These are phyloP conservation scores for Phenganax stokvisi DNA, from an alignment of 92 coral and sea anemone species.

Conservation along the genomic window DNA sequence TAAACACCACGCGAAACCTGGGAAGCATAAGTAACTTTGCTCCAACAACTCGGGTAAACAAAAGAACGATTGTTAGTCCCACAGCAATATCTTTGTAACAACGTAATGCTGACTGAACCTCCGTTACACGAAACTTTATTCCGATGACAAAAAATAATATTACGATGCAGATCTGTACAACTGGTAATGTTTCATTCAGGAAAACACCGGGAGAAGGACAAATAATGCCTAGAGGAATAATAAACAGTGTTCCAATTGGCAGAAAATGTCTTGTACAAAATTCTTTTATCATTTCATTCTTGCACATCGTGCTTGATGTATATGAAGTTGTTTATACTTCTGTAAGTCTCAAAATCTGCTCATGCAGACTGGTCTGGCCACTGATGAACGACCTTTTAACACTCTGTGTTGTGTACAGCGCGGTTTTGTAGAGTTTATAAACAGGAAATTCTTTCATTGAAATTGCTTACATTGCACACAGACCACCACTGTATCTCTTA, in stretches of 20 bases:
- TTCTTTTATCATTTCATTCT: neutral
- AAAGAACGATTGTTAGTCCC: no score
- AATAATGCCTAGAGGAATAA: slow-evolving; percentile 14
- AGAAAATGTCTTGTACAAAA: slow-evolving; percentile 4
- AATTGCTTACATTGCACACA: no score
- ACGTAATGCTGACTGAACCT: neutral
- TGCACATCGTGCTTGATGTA: neutral
- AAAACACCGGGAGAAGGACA: slow-evolving; percentile 10
- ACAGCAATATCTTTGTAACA: neutral
- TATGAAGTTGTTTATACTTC: neutral
- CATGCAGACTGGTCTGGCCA: no score
- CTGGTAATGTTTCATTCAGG: slow-evolving; percentile 10
- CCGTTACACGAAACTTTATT: slow-evolving; percentile 14
- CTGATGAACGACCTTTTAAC: no score
- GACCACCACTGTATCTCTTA: no score
- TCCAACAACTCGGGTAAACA: no score
- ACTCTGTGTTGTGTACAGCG: no score
- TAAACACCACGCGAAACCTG: no score
- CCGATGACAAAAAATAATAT: slow-evolving; percentile 15
- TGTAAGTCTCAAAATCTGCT: neutral
- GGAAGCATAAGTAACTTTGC: no score
- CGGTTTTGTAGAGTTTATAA: no score
- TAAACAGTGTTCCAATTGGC: slow-evolving; percentile 5
- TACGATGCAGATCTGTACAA: slow-evolving; percentile 2
- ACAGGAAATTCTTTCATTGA: no score